phyloP scores from a whole-genome alignment of 2,113 vertebrate genomes.

The Bambusicola thoracicus region DNA sequence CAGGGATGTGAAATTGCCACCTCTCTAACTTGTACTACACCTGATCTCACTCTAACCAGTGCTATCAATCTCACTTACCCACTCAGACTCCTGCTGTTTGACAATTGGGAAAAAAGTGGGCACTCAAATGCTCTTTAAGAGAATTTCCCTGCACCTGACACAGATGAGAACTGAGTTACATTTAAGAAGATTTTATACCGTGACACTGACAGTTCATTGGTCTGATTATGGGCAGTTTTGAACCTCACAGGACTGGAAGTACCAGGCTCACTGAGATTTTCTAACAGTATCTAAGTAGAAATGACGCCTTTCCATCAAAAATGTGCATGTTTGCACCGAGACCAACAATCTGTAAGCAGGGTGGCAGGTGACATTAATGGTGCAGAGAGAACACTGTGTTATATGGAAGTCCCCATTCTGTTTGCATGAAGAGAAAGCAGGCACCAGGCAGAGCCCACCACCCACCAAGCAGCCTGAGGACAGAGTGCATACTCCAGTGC shows the following conservation, averaged over 20 bases:
- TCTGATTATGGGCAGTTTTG: neutral
- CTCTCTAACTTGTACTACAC: neutral
- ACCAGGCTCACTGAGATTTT: neutral
- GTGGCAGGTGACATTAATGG: neutral
- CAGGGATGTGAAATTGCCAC: neutral
- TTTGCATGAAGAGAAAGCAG: neutral
- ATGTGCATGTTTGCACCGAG: neutral
- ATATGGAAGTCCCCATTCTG: neutral
- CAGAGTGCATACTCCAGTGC: too few relatives aligned
- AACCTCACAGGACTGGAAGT: neutral
- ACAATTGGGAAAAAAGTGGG: rapidly evolving
- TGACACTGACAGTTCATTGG: neutral
- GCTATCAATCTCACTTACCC: neutral
- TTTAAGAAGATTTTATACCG: neutral
- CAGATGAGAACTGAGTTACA: neutral
- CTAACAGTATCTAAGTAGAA: neutral
- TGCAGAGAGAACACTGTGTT: neutral
- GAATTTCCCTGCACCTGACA: neutral
- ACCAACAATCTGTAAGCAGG: neutral
- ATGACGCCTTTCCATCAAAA: neutral
- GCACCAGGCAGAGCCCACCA: neutral
- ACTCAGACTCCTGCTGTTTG: neutral
- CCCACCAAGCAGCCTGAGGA: neutral
- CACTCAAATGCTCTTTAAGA: neutral
- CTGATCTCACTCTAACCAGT: neutral